Conservation (phyloP, 2,888 invertebrate species). For the Habrosyne pyritoides region DNA sequence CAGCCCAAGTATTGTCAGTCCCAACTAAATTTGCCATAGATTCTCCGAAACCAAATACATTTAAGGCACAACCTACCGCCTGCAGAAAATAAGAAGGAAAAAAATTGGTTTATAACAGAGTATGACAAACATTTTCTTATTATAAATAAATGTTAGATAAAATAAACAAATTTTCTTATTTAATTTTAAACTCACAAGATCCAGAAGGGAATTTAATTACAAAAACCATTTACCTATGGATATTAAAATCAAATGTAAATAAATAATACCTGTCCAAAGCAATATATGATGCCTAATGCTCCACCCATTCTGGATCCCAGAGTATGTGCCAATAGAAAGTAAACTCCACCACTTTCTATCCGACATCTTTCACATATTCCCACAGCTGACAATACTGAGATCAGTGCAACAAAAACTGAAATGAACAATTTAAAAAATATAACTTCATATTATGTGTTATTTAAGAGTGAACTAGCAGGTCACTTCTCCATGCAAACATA, state of each 20-base stretch:
- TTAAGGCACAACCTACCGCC: conserved; percentile 98
- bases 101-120: background rate
- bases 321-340: conserved; percentile 97
- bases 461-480: too few species aligned
- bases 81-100: conserved; percentile 58
- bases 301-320: conserved; percentile 97
- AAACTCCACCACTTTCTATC: conserved; percentile 98
- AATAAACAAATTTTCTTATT: too few species aligned
- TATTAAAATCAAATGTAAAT: background rate
- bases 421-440: conserved; percentile 31
- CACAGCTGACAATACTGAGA: conserved; percentile 96
- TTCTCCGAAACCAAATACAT: conserved; percentile 98
- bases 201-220: too few species aligned
- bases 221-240: too few species aligned
- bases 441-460: background rate
- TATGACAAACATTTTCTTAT: too few species aligned
- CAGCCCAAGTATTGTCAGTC: conserved; percentile 89
- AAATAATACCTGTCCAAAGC: conserved; percentile 93
- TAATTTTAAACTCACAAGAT: too few species aligned
- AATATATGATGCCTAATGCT: conserved; percentile 95
- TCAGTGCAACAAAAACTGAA: conserved; percentile 93
- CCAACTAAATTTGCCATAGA: conserved; percentile 94
- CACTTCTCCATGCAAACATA: too few species aligned
- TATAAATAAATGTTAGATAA: too few species aligned
- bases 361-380: conserved; percentile 98